phyloP scores from a whole-genome alignment of 2,797 vertebrate genomes.

The Labeo calbasu region DNA sequence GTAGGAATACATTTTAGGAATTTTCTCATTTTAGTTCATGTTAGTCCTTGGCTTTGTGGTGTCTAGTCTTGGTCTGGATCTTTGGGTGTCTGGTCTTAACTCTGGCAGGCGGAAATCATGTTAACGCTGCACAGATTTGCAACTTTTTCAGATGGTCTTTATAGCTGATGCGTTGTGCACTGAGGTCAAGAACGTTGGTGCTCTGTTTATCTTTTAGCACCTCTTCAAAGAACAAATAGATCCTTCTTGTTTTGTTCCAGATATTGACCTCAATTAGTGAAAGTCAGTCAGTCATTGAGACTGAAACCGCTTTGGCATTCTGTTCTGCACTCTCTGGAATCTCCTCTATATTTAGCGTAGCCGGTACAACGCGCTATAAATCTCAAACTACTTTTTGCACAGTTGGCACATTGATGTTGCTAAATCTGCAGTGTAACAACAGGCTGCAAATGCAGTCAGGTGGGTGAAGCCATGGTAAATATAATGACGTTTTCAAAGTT shows the following conservation, averaged over 20 bases:
- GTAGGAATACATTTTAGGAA: background rate
- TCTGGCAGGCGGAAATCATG: background rate
- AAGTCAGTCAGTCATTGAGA: slow-evolving; percentile 30
- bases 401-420: background rate
- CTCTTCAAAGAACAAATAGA: slow-evolving; percentile 14
- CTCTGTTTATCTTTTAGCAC: slow-evolving; percentile 16
- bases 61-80: background rate
- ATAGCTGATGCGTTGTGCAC: background rate
- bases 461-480: background rate
- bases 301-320: slow-evolving; percentile 6
- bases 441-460: background rate
- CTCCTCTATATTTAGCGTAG: slow-evolving; percentile 33
- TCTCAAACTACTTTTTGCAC: slow-evolving; percentile 3
- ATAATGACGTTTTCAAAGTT: background rate
- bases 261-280: slow-evolving; percentile 35
- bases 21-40: background rate
- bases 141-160: background rate
- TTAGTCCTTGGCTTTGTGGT: background rate
- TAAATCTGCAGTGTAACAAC: slow-evolving; percentile 1
- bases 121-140: background rate
- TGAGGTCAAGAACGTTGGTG: background rate
- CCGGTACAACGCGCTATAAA: slow-evolving; percentile 6
- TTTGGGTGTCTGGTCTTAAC: background rate
- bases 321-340: slow-evolving; percentile 24
- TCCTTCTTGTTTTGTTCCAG: slow-evolving; percentile 19